Percentiles rank a stretch among this genome's conserved stretches.
These are phyloP conservation scores for Nectonema munidae DNA, from an alignment of 2,888 invertebrate genomes.

Conservation along the genomic window DNA sequence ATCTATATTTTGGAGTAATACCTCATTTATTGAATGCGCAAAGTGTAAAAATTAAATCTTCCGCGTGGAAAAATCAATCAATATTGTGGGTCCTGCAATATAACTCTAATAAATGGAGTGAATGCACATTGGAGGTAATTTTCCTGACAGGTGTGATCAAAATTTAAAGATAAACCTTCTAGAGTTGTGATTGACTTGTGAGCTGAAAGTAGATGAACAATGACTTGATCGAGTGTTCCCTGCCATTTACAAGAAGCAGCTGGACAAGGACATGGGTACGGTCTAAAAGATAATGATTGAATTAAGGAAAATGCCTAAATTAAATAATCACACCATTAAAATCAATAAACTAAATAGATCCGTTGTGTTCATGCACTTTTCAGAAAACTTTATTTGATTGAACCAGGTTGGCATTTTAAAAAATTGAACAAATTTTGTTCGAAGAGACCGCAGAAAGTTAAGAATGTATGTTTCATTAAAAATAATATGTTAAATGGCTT, in stretches of 20 bases:
- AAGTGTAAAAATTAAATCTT: too few species aligned
- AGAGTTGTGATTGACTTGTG: conserved; percentile 88
- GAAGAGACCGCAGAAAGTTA: too few species aligned
- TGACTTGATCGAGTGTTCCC: conserved; percentile 78
- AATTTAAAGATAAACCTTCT: conserved; percentile 32
- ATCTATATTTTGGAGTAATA: too few species aligned
- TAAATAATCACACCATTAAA: background rate
- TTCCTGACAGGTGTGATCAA: too few species aligned
- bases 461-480: too few species aligned
- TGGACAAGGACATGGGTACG: conserved; percentile 95
- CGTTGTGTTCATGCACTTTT: too few species aligned
- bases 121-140: too few species aligned
- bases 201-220: conserved; percentile 63
- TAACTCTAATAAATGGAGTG: background rate
- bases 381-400: background rate
- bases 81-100: background rate
- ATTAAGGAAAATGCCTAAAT: conserved; percentile 6
- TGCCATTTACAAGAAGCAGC: conserved; percentile 98
- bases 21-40: too few species aligned
- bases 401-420: conserved; percentile 10
- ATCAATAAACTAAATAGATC: too few species aligned
- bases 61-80: background rate
- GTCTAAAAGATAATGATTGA: conserved; percentile 28
- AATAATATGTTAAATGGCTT: too few species aligned
- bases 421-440: too few species aligned